phyloP scores from a whole-genome alignment of 2,113 vertebrate species.

The Chloroceryle aenea region DNA sequence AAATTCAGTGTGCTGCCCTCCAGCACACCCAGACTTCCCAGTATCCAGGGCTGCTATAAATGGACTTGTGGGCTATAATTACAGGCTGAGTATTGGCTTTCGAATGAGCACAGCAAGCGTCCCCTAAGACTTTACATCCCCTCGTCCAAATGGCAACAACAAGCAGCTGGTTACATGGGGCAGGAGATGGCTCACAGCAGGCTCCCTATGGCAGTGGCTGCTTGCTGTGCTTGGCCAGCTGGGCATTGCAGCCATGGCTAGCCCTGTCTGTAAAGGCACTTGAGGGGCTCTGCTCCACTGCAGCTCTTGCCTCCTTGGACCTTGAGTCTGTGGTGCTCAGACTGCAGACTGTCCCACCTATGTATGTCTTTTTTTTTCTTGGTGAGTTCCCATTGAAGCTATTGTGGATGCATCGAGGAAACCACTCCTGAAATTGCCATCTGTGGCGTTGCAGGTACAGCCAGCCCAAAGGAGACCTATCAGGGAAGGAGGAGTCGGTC shows the following conservation, averaged over 20 bases:
- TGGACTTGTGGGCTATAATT: background rate
- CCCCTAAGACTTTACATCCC: background rate
- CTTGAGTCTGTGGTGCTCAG: background rate
- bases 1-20: background rate
- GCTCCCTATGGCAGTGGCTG: background rate
- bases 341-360: background rate
- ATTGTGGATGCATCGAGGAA: background rate
- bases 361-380: background rate
- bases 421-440: background rate
- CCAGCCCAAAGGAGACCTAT: background rate
- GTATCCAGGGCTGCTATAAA: background rate
- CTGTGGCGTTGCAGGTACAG: background rate
- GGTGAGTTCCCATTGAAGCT: background rate
- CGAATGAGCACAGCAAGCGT: background rate
- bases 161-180: background rate
- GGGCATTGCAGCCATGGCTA: fast-evolving
- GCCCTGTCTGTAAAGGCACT: background rate
- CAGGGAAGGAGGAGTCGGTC: background rate
- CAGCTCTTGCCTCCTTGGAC: background rate
- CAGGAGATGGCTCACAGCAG: background rate
- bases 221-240: fast-evolving
- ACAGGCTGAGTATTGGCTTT: background rate
- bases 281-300: background rate
- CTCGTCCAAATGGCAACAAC: background rate
- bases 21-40: background rate